Conservation (phyloP, 2,888 invertebrate species). For the Blera fallax region DNA sequence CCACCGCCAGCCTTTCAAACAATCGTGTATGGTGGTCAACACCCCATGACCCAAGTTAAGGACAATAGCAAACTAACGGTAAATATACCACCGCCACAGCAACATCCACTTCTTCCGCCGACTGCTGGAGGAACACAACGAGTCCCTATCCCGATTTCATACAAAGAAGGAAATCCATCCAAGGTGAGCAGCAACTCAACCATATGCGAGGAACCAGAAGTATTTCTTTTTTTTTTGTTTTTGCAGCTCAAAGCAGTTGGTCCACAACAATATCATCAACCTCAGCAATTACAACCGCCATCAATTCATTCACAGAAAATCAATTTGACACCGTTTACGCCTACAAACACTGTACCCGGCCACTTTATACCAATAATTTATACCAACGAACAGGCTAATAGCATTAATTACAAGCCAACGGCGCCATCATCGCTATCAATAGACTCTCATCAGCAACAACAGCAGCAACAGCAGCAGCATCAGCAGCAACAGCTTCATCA, state of each 20-base stretch:
- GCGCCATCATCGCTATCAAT: slow-evolving; percentile 10
- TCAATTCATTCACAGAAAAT: slow-evolving; percentile 78
- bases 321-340: slow-evolving; percentile 83
- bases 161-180: slow-evolving; percentile 26
- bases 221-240: not conserved
- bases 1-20: slow-evolving; percentile 74
- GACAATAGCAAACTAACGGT: slow-evolving; percentile 50
- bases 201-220: not conserved
- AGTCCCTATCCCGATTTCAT: slow-evolving; percentile 37
- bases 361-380: slow-evolving; percentile 83
- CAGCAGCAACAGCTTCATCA: slow-evolving; percentile 46
- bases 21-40: slow-evolving; percentile 74
- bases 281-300: slow-evolving; percentile 62
- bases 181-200: slow-evolving; percentile 75
- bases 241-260: slow-evolving; percentile 37
- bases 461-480: slow-evolving; percentile 11
- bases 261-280: slow-evolving; percentile 74
- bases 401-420: slow-evolving; percentile 57
- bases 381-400: slow-evolving; percentile 73
- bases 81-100: slow-evolving; percentile 57
- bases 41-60: slow-evolving; percentile 73
- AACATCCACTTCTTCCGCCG: slow-evolving; percentile 73
- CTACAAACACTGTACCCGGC: slow-evolving; percentile 83
- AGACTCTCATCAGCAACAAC: slow-evolving; percentile 46
- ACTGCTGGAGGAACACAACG: slow-evolving; percentile 29